Evolutionary conservation across 2,113 vertebrate species (phyloP).

Genomic region (Mystacornis crossleyi): DNA sequence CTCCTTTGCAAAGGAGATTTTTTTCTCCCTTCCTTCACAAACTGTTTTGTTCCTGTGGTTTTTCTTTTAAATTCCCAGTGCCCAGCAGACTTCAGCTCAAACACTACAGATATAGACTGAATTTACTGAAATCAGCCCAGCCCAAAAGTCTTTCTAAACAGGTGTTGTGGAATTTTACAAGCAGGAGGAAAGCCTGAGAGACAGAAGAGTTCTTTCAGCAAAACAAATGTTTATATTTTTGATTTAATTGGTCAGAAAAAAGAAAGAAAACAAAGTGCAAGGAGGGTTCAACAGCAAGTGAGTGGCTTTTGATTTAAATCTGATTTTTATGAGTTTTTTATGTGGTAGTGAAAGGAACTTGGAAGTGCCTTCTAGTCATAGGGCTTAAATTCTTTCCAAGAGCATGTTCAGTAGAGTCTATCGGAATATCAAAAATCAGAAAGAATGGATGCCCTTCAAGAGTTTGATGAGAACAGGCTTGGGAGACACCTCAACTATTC

Average conservation of each 20-base stretch:
- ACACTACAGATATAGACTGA: neutral
- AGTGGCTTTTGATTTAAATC: neutral
- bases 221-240: neutral
- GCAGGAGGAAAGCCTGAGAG: neutral
- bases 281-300: neutral
- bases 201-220: neutral
- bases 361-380: neutral
- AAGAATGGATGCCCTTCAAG: neutral
- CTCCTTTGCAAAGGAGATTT: neutral
- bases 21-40: neutral
- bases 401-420: neutral
- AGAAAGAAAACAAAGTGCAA: neutral
- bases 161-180: neutral
- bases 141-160: neutral
- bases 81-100: neutral
- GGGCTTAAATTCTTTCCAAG: neutral
- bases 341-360: neutral
- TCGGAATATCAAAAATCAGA: neutral
- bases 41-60: neutral
- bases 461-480: neutral
- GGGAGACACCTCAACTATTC: neutral
- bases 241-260: neutral
- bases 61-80: neutral
- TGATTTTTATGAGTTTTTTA: neutral
- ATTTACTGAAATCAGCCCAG: neutral